Evolutionary conservation across 2,888 invertebrate genomes (phyloP).

Genomic region (Nineta flava): DNA sequence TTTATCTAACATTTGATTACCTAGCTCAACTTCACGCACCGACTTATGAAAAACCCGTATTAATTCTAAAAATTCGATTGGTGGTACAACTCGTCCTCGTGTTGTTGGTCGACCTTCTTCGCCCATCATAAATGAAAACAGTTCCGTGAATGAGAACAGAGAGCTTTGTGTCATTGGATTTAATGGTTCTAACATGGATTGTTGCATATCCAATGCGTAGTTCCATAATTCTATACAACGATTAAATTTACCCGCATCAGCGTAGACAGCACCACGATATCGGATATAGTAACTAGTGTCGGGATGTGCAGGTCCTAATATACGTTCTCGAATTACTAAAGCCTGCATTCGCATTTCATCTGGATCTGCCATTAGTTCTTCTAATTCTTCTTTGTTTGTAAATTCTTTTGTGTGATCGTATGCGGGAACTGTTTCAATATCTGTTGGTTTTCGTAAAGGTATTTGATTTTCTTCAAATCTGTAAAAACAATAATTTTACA

Average conservation of each 20-base stretch:
- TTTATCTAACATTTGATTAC: conserved; percentile 40
- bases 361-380: conserved; percentile 79
- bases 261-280: conserved; percentile 57
- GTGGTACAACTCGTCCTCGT: conserved; percentile 57
- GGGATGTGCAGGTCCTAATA: conserved; percentile 86
- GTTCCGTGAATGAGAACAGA: conserved; percentile 84
- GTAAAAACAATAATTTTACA: neutral
- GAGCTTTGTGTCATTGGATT: conserved; percentile 92
- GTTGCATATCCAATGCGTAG: conserved; percentile 93
- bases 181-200: conserved; percentile 78
- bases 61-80: conserved; percentile 68
- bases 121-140: conserved; percentile 87
- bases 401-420: conserved; percentile 83
- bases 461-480: neutral
- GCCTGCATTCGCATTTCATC: conserved; percentile 96
- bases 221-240: conserved; percentile 91
- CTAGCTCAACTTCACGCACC: conserved; percentile 55
- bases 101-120: conserved; percentile 56
- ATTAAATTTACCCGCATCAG: conserved; percentile 84
- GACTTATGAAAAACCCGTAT: conserved; percentile 70
- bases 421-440: conserved; percentile 58
- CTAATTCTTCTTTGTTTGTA: conserved; percentile 56
- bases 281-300: conserved; percentile 94
- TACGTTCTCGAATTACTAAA: conserved; percentile 78
- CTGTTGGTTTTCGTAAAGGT: conserved; percentile 56